phyloP scores from a whole-genome alignment of 2,797 vertebrate species.

The Mionectes olivaceus region DNA sequence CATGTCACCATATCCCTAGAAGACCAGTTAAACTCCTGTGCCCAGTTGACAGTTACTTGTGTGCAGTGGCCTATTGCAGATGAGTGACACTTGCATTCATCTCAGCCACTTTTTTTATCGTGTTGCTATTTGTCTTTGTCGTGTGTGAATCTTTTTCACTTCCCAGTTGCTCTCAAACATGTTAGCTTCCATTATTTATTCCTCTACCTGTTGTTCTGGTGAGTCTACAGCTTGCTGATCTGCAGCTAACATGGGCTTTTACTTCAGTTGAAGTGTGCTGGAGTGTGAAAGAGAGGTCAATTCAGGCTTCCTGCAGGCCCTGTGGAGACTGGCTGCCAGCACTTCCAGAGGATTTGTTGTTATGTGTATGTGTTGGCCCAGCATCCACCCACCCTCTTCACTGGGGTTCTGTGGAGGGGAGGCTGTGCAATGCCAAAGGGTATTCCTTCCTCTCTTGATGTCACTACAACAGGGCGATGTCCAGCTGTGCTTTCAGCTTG shows the following conservation, averaged over 20 bases:
- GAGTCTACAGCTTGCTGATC: neutral
- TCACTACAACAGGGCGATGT: neutral
- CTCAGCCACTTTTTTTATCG: neutral
- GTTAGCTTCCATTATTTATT: constrained; percentile 23
- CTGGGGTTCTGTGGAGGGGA: neutral
- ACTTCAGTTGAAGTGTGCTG: neutral
- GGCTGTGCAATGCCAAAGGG: neutral
- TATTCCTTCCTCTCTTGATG: fast-evolving
- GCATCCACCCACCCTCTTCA: neutral
- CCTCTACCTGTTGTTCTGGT: neutral
- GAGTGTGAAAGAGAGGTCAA: constrained; percentile 8
- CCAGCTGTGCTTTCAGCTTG: neutral
- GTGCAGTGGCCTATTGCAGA: neutral
- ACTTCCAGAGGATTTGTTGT: neutral
- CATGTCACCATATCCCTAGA: too few relatives aligned
- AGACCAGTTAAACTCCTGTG: neutral
- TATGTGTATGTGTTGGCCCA: neutral
- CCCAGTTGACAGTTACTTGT: neutral
- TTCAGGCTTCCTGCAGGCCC: neutral
- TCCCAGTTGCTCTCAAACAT: neutral
- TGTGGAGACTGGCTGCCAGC: fast-evolving
- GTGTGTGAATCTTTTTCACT: neutral
- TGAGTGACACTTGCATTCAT: neutral
- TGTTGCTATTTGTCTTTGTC: neutral
- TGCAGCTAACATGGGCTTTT: neutral